Conservation (phyloP, 2,888 invertebrate genomes). For the Caradrina clavipalpis region DNA sequence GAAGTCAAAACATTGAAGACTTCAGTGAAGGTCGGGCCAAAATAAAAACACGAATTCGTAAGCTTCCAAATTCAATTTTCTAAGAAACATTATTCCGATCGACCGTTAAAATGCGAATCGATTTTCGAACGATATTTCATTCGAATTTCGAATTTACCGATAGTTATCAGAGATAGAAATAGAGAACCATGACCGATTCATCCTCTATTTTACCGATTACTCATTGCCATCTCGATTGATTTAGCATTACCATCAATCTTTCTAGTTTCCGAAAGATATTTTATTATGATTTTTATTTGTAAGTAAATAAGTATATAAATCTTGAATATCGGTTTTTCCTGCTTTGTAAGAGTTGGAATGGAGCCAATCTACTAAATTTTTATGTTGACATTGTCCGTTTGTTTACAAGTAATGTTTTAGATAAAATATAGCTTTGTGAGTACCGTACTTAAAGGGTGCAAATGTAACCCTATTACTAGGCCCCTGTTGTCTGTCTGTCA, state of each 20-base stretch:
- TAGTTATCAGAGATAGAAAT: slow-evolving; percentile 27
- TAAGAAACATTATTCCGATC: slow-evolving; percentile 29
- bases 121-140: slow-evolving; percentile 15
- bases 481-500: too few relatives aligned
- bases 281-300: slow-evolving; percentile 55
- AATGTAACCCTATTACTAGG: too few relatives aligned
- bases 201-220: slow-evolving; percentile 8
- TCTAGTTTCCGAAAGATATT: slow-evolving; percentile 47
- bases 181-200: slow-evolving; percentile 12
- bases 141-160: slow-evolving; percentile 18
- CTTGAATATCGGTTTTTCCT: slow-evolving; percentile 38
- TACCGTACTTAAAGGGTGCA: too few relatives aligned
- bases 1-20: slow-evolving; percentile 6
- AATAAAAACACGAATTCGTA: slow-evolving; percentile 3
- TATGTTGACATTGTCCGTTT: slow-evolving; percentile 54
- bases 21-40: slow-evolving; percentile 11
- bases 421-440: slow-evolving; percentile 14
- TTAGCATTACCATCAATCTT: slow-evolving; percentile 38
- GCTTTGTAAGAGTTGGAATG: slow-evolving; percentile 47
- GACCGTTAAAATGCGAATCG: slow-evolving; percentile 31
- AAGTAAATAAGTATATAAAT: slow-evolving; percentile 62
- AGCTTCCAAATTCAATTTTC: slow-evolving; percentile 30
- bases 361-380: slow-evolving; percentile 54
- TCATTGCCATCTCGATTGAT: slow-evolving; percentile 41
- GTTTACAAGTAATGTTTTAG: slow-evolving; percentile 51